These are phyloP conservation scores for Bungarus multicinctus DNA, from an alignment of 2,113 vertebrate species.

Conservation along the genomic window DNA sequence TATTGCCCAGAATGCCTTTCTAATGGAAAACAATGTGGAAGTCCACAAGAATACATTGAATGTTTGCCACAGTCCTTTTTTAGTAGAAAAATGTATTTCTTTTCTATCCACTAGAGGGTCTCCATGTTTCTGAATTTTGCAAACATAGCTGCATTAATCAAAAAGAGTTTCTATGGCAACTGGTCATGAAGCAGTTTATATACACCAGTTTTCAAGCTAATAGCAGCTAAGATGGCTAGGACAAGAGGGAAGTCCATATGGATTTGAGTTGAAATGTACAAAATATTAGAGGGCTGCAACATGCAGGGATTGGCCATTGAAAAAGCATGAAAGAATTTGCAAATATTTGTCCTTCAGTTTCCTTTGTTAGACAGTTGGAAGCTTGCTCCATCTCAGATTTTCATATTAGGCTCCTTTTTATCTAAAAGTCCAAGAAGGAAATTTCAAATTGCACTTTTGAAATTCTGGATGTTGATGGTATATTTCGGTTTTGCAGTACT, in stretches of 20 bases:
- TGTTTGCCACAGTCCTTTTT: background rate
- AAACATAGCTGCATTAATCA: conserved; percentile 22
- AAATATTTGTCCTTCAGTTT: background rate
- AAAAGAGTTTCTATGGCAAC: conserved; percentile 22
- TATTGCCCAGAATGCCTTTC: background rate
- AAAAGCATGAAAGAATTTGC: background rate
- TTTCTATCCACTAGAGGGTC: conserved; percentile 9
- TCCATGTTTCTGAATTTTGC: conserved; percentile 7
- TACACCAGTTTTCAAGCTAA: background rate
- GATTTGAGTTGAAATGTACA: background rate
- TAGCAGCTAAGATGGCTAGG: background rate
- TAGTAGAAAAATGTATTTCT: background rate
- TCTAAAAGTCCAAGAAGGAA: background rate
- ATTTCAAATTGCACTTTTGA: background rate
- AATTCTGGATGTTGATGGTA: background rate
- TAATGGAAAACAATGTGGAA: background rate
- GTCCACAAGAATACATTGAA: background rate
- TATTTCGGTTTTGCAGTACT: background rate
- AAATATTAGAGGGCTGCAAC: background rate
- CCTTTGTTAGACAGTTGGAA: background rate
- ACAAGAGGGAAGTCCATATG: background rate
- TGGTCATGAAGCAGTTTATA: background rate
- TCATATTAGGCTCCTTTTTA: background rate
- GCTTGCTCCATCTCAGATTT: background rate
- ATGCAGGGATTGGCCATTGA: background rate